Evolutionary conservation across 2,113 vertebrate species (phyloP).

Genomic region (Cyphomyrus plagiostoma): DNA sequence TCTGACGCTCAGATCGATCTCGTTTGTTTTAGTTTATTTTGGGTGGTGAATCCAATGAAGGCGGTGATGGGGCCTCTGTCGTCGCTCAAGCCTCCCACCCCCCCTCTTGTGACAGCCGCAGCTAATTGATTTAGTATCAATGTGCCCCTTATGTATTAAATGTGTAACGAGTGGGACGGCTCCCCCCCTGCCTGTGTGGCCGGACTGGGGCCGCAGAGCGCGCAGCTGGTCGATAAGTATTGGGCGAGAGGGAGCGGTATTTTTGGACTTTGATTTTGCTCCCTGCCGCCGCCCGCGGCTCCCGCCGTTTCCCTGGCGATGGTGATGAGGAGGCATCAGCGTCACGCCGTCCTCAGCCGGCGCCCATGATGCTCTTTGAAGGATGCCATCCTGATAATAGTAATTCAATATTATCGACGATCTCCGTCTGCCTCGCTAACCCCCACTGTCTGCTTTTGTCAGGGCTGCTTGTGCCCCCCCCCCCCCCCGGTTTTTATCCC

Average conservation of each 20-base stretch:
- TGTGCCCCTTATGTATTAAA: neutral
- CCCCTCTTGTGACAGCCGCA: neutral
- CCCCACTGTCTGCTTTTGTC: neutral
- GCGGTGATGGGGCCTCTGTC: neutral
- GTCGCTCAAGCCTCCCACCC: neutral
- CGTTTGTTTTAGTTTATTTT: neutral
- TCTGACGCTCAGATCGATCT: neutral
- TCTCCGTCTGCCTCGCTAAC: neutral
- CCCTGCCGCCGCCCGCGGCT: neutral
- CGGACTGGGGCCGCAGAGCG: neutral
- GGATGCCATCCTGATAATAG: neutral
- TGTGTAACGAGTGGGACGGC: neutral
- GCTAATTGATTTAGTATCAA: constrained; percentile 11
- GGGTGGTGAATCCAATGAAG: neutral
- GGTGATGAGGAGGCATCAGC: neutral
- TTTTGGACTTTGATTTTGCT: constrained; percentile 13
- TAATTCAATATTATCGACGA: neutral
- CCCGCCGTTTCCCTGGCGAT: constrained; percentile 4
- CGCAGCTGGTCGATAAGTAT: neutral
- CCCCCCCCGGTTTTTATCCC: no score
- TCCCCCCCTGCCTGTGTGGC: neutral
- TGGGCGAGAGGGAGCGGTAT: neutral
- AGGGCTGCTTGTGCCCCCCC: neutral
- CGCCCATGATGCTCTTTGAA: neutral
- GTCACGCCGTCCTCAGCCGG: neutral